Conservation (phyloP, 2,888 invertebrate genomes). For the Myathropa florea region DNA sequence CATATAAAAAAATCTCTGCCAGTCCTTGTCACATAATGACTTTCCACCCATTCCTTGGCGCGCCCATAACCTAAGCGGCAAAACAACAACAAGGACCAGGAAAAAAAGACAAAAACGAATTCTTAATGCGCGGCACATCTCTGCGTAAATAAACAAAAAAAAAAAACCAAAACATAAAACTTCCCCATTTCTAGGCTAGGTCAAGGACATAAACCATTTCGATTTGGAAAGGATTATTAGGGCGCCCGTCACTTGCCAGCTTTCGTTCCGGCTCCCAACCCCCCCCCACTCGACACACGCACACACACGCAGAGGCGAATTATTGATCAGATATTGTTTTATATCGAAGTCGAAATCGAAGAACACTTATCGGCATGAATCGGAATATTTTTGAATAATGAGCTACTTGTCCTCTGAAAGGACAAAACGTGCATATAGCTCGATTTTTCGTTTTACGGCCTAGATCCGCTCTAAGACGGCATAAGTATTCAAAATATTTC, state of each 20-base stretch:
- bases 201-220: constrained; percentile 34
- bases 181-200: constrained; percentile 28
- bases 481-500: constrained; percentile 15
- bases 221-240: constrained; percentile 31
- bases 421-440: neutral
- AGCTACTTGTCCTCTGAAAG: constrained; percentile 22
- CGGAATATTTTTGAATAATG: constrained; percentile 45
- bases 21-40: neutral
- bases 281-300: neutral
- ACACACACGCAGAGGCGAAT: neutral
- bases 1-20: neutral
- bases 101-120: neutral
- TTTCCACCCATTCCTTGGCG: neutral
- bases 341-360: constrained; percentile 10
- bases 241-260: neutral
- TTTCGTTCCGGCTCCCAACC: neutral
- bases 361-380: neutral
- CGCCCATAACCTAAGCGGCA: neutral
- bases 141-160: neutral
- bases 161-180: constrained; percentile 5
- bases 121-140: neutral
- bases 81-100: neutral
- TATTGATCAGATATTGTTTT: constrained; percentile 34
- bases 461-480: neutral
- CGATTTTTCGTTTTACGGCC: neutral